A percentile compares a stretch with the other conserved stretches of the same genome.
These are phyloP conservation scores for Anniella stebbinsi DNA, from an alignment of 2,797 vertebrate genomes.

Conservation along the genomic window DNA sequence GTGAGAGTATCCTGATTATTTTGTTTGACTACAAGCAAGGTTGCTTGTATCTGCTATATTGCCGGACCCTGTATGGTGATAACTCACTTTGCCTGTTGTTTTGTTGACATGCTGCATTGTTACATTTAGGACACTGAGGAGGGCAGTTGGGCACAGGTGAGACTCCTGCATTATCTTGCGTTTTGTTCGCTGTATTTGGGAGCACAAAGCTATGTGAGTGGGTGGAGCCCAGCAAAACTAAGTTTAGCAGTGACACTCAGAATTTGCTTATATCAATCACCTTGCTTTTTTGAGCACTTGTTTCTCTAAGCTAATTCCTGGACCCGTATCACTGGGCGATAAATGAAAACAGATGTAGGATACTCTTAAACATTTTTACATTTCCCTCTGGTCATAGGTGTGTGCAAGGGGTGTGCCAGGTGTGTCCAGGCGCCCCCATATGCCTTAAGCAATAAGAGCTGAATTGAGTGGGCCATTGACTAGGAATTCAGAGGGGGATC, in stretches of 20 bases:
- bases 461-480: too few species aligned
- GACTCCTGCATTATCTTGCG: slow-evolving; percentile 48
- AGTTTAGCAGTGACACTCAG: neutral
- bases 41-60: neutral
- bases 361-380: neutral
- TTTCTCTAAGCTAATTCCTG: neutral
- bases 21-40: neutral
- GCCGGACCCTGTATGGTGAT: neutral
- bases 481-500: too few species aligned
- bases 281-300: neutral
- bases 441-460: too few species aligned
- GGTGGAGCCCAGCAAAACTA: neutral
- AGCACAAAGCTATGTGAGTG: neutral
- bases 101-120: slow-evolving; percentile 83
- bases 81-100: slow-evolving; percentile 76
- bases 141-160: slow-evolving; percentile 99
- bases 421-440: too few species aligned
- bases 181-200: fast-evolving
- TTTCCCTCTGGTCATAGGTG: neutral
- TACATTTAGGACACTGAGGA: slow-evolving; percentile 93
- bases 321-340: neutral
- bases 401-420: too few species aligned
- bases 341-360: neutral
- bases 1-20: neutral
- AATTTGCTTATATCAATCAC: slow-evolving; percentile 1